Evolutionary conservation across 2,888 invertebrate species (phyloP).

Genomic region (Polietes domitor): DNA sequence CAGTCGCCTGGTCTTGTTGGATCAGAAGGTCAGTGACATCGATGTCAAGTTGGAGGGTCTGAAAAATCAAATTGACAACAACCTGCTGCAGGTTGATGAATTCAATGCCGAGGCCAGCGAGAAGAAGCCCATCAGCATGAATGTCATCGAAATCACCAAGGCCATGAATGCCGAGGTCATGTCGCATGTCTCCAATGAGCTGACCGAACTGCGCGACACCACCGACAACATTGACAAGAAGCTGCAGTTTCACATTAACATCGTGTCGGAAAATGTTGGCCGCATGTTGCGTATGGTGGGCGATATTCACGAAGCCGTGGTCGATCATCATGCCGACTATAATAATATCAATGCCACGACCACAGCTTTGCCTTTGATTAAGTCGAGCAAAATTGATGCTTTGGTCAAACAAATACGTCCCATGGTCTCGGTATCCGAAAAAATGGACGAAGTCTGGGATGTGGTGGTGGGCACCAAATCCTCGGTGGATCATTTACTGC

Average conservation of each 20-base stretch:
- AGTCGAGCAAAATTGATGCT: conserved; percentile 89
- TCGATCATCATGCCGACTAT: conserved; percentile 86
- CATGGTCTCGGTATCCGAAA: conserved; percentile 92
- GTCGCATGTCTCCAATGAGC: conserved; percentile 90
- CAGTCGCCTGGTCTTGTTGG: conserved; percentile 86
- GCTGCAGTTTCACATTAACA: conserved; percentile 91
- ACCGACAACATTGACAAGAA: conserved; percentile 91
- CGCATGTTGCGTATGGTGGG: conserved; percentile 89
- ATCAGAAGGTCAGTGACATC: conserved; percentile 92
- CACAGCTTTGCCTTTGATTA: conserved; percentile 83
- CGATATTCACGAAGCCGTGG: conserved; percentile 91
- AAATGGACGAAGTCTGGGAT: conserved; percentile 96
- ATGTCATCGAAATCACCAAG: conserved; percentile 91
- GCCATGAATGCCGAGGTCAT: conserved; percentile 91
- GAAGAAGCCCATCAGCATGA: conserved; percentile 92
- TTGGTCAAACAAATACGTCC: conserved; percentile 91
- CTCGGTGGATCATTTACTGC: conserved; percentile 91
- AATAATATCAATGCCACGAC: conserved; percentile 82
- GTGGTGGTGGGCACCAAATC: conserved; percentile 94
- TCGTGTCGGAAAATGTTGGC: conserved; percentile 91
- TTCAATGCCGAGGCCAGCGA: conserved; percentile 94
- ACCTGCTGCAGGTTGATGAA: conserved; percentile 90
- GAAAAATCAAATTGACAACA: conserved; percentile 91
- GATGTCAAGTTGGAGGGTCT: conserved; percentile 89
- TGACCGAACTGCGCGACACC: conserved; percentile 89